A percentile compares a stretch with the other conserved stretches of the same genome.
phyloP scores from a whole-genome alignment of 2,888 invertebrate species.

The Noctua comes region DNA sequence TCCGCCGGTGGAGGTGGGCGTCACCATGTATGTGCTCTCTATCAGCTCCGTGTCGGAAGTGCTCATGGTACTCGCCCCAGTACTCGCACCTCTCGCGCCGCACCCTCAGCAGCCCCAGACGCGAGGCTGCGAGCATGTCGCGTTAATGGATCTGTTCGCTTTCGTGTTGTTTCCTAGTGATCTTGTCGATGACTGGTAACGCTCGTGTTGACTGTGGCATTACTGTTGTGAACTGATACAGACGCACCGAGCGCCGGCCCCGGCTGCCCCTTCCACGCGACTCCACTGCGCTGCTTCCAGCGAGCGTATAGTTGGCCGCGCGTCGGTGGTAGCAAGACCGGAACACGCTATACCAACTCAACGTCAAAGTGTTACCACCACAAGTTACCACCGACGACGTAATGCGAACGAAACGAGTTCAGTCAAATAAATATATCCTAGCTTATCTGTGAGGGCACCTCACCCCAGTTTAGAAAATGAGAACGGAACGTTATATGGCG shows the following conservation, averaged over 20 bases:
- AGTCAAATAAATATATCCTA: background rate
- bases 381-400: background rate
- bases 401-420: background rate
- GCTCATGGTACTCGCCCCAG: constrained; percentile 95
- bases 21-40: constrained; percentile 99
- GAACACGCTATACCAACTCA: background rate
- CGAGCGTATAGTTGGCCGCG: background rate
- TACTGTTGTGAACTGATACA: constrained; percentile 60
- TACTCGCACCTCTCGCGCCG: constrained; percentile 73
- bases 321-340: background rate
- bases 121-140: constrained; percentile 89
- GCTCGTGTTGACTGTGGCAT: constrained; percentile 68
- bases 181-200: constrained; percentile 65
- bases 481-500: background rate
- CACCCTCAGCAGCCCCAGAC: constrained; percentile 87
- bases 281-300: constrained; percentile 39
- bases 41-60: constrained; percentile 99
- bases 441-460: background rate
- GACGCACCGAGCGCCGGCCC: constrained; percentile 49
- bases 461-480: background rate
- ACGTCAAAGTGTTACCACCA: background rate
- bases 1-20: constrained; percentile 99
- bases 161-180: constrained; percentile 69
- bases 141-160: constrained; percentile 73
- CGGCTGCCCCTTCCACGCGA: constrained; percentile 42